These are phyloP conservation scores for Dioctria rufipes DNA, from an alignment of 2,888 invertebrate genomes.

Conservation along the genomic window DNA sequence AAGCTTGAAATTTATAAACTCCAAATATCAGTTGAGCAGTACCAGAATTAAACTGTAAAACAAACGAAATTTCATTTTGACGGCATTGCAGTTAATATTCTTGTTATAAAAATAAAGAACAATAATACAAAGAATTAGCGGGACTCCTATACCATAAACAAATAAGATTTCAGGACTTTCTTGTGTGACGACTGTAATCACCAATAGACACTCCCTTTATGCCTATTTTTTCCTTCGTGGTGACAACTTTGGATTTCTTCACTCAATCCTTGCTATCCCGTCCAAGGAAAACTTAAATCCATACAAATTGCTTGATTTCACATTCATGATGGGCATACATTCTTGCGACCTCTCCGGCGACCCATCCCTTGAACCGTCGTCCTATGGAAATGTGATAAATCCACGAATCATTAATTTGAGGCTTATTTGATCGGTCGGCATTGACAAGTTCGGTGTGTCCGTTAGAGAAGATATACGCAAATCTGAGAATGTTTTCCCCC, in stretches of 20 bases:
- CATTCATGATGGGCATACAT: slow-evolving; percentile 50
- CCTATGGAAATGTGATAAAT: slow-evolving; percentile 54
- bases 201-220: background rate
- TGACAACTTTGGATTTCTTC: slow-evolving; percentile 28
- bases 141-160: no score
- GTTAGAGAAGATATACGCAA: slow-evolving; percentile 45
- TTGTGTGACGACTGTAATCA: background rate
- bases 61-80: no score
- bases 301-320: slow-evolving; percentile 53
- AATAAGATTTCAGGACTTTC: no score
- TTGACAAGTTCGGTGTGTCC: slow-evolving; percentile 53
- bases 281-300: slow-evolving; percentile 50
- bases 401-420: slow-evolving; percentile 57
- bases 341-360: slow-evolving; percentile 44
- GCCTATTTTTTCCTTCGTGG: slow-evolving; percentile 20
- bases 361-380: slow-evolving; percentile 31
- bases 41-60: no score
- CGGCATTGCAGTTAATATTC: no score
- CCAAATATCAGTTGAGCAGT: no score
- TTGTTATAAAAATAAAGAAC: no score
- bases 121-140: no score
- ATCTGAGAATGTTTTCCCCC: slow-evolving; percentile 17
- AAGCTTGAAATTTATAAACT: no score
- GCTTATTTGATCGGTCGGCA: slow-evolving; percentile 54
- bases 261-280: slow-evolving; percentile 39